Evolutionary conservation across 2,797 vertebrate genomes (phyloP).

Genomic region (Ctenosaura bakeri): DNA sequence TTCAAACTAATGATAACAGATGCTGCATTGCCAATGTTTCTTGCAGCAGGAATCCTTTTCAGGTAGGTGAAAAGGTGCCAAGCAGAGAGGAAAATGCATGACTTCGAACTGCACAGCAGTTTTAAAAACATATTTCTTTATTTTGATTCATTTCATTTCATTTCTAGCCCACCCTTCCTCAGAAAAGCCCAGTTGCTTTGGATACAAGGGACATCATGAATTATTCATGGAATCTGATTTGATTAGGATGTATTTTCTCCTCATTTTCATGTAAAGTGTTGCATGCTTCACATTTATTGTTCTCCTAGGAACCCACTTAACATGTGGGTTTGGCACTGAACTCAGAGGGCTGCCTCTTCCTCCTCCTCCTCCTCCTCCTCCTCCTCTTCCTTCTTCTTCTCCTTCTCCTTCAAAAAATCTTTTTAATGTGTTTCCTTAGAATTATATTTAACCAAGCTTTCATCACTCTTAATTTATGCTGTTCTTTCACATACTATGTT

Average conservation of each 20-base stretch:
- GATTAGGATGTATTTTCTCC: slow-evolving; percentile 21
- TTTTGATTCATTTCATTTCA: neutral
- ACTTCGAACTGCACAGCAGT: neutral
- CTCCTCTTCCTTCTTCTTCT: neutral
- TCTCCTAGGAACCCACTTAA: neutral
- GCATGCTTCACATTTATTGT: slow-evolving; percentile 7
- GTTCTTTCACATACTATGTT: neutral
- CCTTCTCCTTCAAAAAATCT: neutral
- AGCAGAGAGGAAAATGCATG: neutral
- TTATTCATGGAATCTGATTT: slow-evolving; percentile 35
- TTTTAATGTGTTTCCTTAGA: neutral
- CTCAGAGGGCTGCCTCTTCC: neutral
- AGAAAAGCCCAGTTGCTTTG: slow-evolving; percentile 19
- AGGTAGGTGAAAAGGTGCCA: neutral
- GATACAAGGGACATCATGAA: slow-evolving; percentile 13
- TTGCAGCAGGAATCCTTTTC: neutral
- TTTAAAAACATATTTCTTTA: neutral
- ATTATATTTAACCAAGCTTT: slow-evolving; percentile 7
- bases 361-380: neutral
- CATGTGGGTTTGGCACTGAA: neutral
- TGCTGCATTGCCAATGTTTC: neutral
- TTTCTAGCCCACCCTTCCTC: neutral
- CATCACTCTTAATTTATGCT: neutral
- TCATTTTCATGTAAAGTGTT: slow-evolving; percentile 17
- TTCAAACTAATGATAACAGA: neutral